phyloP scores from a whole-genome alignment of 2,888 invertebrate species.

The Hymenopus coronatus region DNA sequence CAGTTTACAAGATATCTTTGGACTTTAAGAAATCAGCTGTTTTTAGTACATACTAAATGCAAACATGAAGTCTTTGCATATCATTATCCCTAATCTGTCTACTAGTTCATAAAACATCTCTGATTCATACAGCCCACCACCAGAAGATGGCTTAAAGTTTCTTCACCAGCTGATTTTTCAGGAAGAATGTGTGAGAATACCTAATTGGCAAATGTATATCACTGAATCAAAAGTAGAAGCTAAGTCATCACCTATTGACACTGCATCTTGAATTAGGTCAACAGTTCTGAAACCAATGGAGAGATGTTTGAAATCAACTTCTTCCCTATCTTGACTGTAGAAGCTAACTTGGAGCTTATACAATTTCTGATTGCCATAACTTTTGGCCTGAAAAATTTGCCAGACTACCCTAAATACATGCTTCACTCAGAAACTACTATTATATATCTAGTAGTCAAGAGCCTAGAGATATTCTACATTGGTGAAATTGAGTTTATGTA shows the following conservation, averaged over 20 bases:
- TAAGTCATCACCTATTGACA: conserved; percentile 52
- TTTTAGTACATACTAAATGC: conserved; percentile 94
- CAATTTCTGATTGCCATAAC: conserved; percentile 75
- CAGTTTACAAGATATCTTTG: too few relatives aligned
- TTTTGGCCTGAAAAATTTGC: conserved; percentile 92
- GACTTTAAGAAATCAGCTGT: conserved; percentile 66
- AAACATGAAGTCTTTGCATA: conserved; percentile 99
- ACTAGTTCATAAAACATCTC: conserved; percentile 85
- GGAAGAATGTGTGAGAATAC: conserved; percentile 85
- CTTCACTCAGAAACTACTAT: conserved; percentile 63
- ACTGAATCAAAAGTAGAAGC: conserved; percentile 88
- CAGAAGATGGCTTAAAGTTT: conserved; percentile 67
- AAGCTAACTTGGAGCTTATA: conserved; percentile 64
- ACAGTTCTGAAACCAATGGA: conserved; percentile 83
- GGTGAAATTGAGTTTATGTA: conserved; percentile 63
- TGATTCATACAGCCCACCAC: conserved; percentile 93
- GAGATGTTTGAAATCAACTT: conserved; percentile 51
- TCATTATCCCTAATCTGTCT: conserved; percentile 83
- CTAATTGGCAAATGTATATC: conserved; percentile 82
- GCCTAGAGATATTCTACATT: conserved; percentile 81
- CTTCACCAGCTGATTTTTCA: conserved; percentile 60
- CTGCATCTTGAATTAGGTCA: conserved; percentile 72
- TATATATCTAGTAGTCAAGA: conserved; percentile 75
- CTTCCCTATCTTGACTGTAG: conserved; percentile 43
- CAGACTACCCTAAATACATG: background rate